Base-by-base conservation (phyloP, 2,888 invertebrate genomes). In the Neoaliturus tenellus region DNA sequence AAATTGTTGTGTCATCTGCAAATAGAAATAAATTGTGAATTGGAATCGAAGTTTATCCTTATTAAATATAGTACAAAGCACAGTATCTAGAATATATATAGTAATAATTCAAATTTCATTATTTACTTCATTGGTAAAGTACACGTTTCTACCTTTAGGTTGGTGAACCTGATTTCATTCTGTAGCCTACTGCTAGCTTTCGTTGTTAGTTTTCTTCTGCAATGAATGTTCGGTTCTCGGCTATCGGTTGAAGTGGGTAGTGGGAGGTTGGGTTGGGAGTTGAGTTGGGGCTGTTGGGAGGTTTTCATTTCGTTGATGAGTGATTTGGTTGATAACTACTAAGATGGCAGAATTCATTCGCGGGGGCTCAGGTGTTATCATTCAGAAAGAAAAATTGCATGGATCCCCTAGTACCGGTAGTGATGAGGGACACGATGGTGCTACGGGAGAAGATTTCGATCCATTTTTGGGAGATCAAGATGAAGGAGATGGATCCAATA, bases 391-490 rank as follows among this genome's bases (percentile, higher is more conserved):
- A 89, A 89, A 90, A 87, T 85, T 90, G 58, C 89, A 90, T 80
- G 96, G 96, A 86, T 96, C 96, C 85, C 96, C 97, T 69, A 96
- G 96, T 87, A 96, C 96, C 84, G 96, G 96, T 89, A 97, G 96
- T 84, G 97, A 97, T 89, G 97, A 97, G 90, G 96, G 96, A 58
- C 91, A 90, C 73, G 91, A 91, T 88, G 91, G 90, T 86, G 90
- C 90, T 75, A 88, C 91, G 83, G 90, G 90, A 81, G 93, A 93
- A 87, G 93, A 93, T 86, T 93, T 93, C 88, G 93, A 93, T 90
- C 92, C 93, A 12, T 92, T 93, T 89, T 88, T 92, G 75, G 92
- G 91, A 88, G 94, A 94, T 87, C 92, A 92, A 80, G 94, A 94
- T 87, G 92, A 92, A 87, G 92, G 92, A 25, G 93, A 93, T 86